These are phyloP conservation scores for Anoplophora glabripennis DNA, from an alignment of 1,140 invertebrate species.

Conservation along the genomic window DNA sequence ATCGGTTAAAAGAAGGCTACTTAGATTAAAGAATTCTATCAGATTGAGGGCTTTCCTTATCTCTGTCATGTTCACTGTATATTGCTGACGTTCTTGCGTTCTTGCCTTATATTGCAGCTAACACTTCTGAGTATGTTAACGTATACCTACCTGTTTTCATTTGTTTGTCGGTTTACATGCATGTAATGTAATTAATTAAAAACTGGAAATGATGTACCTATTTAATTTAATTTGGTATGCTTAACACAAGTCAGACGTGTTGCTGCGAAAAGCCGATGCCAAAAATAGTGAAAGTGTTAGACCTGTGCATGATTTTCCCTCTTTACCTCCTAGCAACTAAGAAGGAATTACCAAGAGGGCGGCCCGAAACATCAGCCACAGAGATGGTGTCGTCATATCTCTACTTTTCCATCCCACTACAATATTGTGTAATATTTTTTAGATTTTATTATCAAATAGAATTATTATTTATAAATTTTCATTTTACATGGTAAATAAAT, in stretches of 20 bases:
- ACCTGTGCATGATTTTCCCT: slow-evolving; percentile 41
- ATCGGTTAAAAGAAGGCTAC: slow-evolving; percentile 22
- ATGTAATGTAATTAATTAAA: too few species aligned
- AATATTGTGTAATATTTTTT: slow-evolving; percentile 38
- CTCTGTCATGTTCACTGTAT: slow-evolving; percentile 33
- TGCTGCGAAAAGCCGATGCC: slow-evolving; percentile 34
- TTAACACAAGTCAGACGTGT: slow-evolving; percentile 16
- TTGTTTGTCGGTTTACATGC: too few species aligned
- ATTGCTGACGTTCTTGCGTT: not conserved
- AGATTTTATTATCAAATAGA: slow-evolving; percentile 31
- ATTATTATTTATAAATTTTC: slow-evolving; percentile 41
- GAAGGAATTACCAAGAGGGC: slow-evolving; percentile 30
- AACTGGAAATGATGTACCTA: not conserved
- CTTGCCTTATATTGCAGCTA: slow-evolving; percentile 28
- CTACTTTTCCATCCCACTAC: slow-evolving; percentile 33
- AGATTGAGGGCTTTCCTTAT: slow-evolving; percentile 61
- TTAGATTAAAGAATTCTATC: slow-evolving; percentile 8
- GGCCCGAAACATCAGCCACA: slow-evolving; percentile 31
- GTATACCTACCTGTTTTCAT: slow-evolving; percentile 5
- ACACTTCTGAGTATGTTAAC: slow-evolving; percentile 36
- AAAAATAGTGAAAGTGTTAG: slow-evolving; percentile 27
- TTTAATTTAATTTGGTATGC: not conserved
- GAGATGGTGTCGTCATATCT: slow-evolving; percentile 30
- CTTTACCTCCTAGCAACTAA: slow-evolving; percentile 40
- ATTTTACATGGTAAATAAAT: slow-evolving; percentile 34